Evolutionary conservation across 2,113 vertebrate species (phyloP).

Genomic region (Macaca nemestrina): DNA sequence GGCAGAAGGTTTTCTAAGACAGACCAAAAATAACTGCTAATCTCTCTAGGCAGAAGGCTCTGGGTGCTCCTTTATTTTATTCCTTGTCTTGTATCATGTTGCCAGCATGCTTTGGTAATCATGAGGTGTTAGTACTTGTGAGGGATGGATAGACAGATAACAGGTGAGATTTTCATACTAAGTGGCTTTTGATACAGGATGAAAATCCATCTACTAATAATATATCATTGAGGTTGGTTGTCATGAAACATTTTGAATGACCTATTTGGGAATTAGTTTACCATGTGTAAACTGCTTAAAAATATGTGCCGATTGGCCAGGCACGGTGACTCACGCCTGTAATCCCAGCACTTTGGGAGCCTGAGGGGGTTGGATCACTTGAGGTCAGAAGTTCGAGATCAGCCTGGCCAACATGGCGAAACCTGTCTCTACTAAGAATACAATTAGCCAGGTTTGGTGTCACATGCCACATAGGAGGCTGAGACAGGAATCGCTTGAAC

Average conservation of each 20-base stretch:
- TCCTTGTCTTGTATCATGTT: slow-evolving; percentile 3
- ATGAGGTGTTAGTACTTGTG: background rate
- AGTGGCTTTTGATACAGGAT: background rate
- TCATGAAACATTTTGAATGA: slow-evolving; percentile 20
- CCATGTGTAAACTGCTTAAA: too few species aligned
- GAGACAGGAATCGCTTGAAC: too few species aligned
- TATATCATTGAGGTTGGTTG: background rate
- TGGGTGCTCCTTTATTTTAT: background rate
- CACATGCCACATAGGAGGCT: too few species aligned
- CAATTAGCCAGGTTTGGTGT: too few species aligned
- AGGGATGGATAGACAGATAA: background rate
- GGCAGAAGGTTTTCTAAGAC: background rate
- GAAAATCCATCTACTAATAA: background rate
- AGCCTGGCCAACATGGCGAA: too few species aligned
- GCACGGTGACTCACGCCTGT: too few species aligned
- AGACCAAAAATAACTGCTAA: too few species aligned
- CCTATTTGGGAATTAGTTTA: background rate
- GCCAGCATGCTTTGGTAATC: background rate
- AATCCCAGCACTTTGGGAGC: too few species aligned
- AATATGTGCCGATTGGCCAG: too few species aligned
- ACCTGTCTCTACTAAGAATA: too few species aligned
- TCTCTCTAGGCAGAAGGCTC: background rate
- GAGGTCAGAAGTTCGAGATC: too few species aligned
- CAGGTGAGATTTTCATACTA: slow-evolving; percentile 28
- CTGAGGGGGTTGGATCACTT: too few species aligned